Conservation (phyloP, 2,113 vertebrate species). For the Anguilla japonica region DNA sequence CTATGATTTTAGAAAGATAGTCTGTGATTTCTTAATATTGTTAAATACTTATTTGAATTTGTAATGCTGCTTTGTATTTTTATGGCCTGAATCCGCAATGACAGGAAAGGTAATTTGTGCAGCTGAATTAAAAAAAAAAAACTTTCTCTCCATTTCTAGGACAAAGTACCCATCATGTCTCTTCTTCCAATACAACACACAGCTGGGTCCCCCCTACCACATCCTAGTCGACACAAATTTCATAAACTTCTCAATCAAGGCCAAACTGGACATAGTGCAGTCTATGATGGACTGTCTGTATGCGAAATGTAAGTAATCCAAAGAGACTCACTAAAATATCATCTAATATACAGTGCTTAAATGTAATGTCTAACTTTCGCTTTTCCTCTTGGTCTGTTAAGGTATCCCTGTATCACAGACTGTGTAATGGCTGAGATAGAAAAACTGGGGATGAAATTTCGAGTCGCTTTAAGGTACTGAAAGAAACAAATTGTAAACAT, state of each 20-base stretch:
- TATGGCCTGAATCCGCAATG: neutral
- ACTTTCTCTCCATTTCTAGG: slow-evolving; percentile 56
- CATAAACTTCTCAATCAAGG: slow-evolving; percentile 99
- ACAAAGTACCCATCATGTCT: slow-evolving; percentile 90
- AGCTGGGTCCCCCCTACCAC: slow-evolving; percentile 94
- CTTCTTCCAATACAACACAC: slow-evolving; percentile 98
- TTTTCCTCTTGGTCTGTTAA: slow-evolving; percentile 49
- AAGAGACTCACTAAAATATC: neutral
- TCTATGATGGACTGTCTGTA: slow-evolving; percentile 99
- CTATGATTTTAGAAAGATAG: neutral
- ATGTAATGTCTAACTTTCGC: neutral
- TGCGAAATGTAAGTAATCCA: slow-evolving; percentile 86
- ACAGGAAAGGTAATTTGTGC: neutral
- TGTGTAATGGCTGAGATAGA: slow-evolving; percentile 99
- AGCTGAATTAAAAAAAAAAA: neutral
- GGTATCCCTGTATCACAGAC: slow-evolving; percentile 96
- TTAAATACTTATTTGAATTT: neutral
- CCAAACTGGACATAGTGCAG: slow-evolving; percentile 93
- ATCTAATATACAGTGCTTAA: neutral
- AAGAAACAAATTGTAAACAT: neutral
- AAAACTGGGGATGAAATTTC: slow-evolving; percentile 93
- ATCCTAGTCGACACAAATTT: slow-evolving; percentile 96
- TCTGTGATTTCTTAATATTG: neutral
- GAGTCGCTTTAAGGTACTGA: slow-evolving; percentile 89
- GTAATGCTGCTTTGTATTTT: neutral